Evolutionary conservation across 2,888 invertebrate species (phyloP), one percentile per base, ranked within the genome.

Genomic region (Seladonia tumulorum): DNA sequence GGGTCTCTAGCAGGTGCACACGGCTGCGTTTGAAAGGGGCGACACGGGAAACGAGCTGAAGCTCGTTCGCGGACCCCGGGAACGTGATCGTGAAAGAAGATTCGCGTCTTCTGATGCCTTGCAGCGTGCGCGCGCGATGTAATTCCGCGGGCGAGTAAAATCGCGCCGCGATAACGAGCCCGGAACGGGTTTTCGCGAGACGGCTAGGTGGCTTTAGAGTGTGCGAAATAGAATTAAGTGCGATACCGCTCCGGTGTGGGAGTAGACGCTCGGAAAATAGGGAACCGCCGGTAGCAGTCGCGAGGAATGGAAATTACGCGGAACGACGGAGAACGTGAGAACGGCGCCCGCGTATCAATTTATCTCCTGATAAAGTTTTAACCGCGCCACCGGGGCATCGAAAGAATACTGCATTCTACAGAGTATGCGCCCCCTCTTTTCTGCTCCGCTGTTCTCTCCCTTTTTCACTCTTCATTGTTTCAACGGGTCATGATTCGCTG

Each of bases 211-310:
- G 57, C 49, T 83, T 49, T 45, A 25, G 77, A 74, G 76, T 77
- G 60, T 35, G 77, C 83, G 84, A 84, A 83, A 84, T 84, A 84
- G 83, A 84, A 84, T 84, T 84, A 84, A 84, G 74, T 78, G 77
- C 49, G 83, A 49, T 49, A 29, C 63, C 45, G 47, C 18, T 42
- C 5, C 63, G 45, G 47, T 16, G 73, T 22, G 29, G 18, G 53
- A 35, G 77, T 83, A 83, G 83, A 82, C 83, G 63, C 49, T 68
- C n/a, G 77, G 84, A 84, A 84, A 84, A 84, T 84, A 75, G 74
- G 83, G 68, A 83, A 83, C 57, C 70, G 78, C 35, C 45, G 18
- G 25, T 39, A 49, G 83, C 57, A 68, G 66, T 83, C 76, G 45
- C 35, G 73, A 77, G 77, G 42, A 84, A 84, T 84, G 84, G 73